Percentiles rank a stretch among this genome's conserved stretches.
These are phyloP conservation scores for Cryptoblepharus egeriae DNA, from an alignment of 2,797 vertebrate species.

Conservation along the genomic window DNA sequence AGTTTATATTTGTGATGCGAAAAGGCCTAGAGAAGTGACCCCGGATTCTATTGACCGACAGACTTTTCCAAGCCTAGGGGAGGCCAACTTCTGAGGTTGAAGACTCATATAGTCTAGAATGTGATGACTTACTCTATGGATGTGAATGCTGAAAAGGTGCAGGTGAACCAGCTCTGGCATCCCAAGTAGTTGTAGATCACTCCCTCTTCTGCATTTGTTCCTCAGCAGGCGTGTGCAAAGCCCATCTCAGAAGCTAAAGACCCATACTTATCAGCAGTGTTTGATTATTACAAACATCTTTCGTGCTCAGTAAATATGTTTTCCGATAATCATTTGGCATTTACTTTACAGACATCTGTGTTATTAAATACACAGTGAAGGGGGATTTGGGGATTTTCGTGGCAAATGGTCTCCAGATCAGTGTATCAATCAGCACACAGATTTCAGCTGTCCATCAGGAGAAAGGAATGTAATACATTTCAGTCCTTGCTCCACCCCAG, in stretches of 20 bases:
- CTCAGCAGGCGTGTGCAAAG: conserved; percentile 37
- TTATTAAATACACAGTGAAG: conserved; percentile 62
- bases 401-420: conserved; percentile 37
- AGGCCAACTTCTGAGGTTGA: background rate
- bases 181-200: background rate
- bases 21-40: background rate
- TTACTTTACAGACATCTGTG: conserved; percentile 68
- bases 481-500: conserved; percentile 1
- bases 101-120: too few relatives aligned
- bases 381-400: conserved; percentile 61
- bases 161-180: background rate
- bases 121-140: too few relatives aligned
- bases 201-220: background rate
- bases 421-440: background rate
- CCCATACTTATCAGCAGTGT: conserved; percentile 47
- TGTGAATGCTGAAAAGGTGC: background rate
- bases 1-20: background rate
- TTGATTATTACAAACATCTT: conserved; percentile 57
- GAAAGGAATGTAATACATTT: fast-evolving
- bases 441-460: conserved; percentile 24
- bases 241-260: conserved; percentile 42
- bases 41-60: background rate
- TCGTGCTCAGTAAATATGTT: conserved; percentile 60
- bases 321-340: conserved; percentile 72
- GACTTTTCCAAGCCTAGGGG: background rate